Base-by-base conservation (phyloP, 2,797 vertebrate genomes). In the Malurus leucopterus region DNA sequence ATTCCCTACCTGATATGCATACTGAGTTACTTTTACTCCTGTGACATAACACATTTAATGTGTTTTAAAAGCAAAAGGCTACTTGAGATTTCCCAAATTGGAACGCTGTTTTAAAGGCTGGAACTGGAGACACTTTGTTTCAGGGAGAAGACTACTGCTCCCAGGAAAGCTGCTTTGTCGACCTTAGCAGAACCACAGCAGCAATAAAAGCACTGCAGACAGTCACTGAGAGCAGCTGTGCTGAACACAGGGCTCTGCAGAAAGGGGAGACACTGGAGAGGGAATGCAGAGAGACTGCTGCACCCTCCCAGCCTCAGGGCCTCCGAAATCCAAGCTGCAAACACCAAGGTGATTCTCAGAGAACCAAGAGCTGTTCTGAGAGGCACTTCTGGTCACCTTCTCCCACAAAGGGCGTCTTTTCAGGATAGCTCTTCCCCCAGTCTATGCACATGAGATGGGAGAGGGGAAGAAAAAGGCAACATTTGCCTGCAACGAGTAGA, bases 211-310 rank as follows among this genome's bases (percentile, higher is more conserved):
- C 46, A 1, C 3, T 20, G 47, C 65, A 79, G 68, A 12, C 70
- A 49, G 53, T 3, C 44, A 8, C 21, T 0, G 5, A 12, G 71
- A 69, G 13, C 15, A 59, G 67, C 88, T 8, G 19, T 12, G 51
- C 38, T 32, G 41, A 47, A 5, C 4, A 4, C 0, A 0, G 17
- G 0, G 49, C 54, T 61, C 47, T 40, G 36, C 0, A 3, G 57
- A 40, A 64, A 65, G 34, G 54, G 58, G 34, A 47, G 27, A 4
- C 34, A 1, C 41, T 8, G 29, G 58, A 50, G 14, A 15, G 38
- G n/a, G 17, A 46, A n/a, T 2, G 53, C 29, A 65, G 47, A 50
- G 38, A 68, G 13, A 36, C 65, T 77, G 55, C 59, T 32, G 63
- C n/a, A 7, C 0, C 11, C 43, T 49, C 29, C 55, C 43, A 30